Conservation (phyloP, 1,140 invertebrate genomes). For the Dufourea novaeangliae region DNA sequence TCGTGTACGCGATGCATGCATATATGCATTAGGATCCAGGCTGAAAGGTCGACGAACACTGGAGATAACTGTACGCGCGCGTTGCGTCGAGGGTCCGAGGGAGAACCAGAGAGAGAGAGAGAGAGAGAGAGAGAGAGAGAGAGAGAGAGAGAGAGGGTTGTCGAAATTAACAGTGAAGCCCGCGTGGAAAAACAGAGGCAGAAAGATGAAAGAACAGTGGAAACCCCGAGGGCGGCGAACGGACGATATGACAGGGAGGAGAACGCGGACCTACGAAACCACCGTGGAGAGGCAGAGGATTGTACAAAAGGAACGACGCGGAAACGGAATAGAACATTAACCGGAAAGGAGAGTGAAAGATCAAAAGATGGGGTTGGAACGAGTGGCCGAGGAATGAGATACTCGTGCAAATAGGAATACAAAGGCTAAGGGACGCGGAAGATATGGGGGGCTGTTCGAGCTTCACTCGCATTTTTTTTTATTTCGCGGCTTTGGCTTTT, state of each 20-base stretch:
- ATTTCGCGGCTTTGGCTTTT: neutral
- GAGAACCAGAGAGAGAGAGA: neutral
- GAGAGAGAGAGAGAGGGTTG: constrained; percentile 12
- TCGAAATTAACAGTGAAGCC: neutral
- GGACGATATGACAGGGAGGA: no score
- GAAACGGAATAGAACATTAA: constrained; percentile 38
- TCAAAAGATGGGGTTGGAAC: neutral
- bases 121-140: constrained; percentile 15
- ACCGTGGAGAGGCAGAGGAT: neutral
- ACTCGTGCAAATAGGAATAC: neutral
- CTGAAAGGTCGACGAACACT: constrained; percentile 29
- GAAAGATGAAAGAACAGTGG: neutral
- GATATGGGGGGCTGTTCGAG: neutral
- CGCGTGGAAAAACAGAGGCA: constrained; percentile 25
- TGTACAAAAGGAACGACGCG: constrained; percentile 45
- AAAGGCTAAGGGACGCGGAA: neutral
- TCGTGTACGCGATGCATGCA: constrained; percentile 4
- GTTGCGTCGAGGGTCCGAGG: neutral
- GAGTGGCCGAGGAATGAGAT: neutral
- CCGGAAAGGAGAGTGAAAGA: neutral
- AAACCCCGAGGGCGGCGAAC: neutral
- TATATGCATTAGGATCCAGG: constrained; percentile 38
- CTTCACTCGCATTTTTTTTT: neutral
- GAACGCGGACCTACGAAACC: no score
- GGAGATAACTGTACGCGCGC: constrained; percentile 30